Evolutionary conservation across 2,113 vertebrate genomes (phyloP).

Genomic region (Cyprinodon variegatus): DNA sequence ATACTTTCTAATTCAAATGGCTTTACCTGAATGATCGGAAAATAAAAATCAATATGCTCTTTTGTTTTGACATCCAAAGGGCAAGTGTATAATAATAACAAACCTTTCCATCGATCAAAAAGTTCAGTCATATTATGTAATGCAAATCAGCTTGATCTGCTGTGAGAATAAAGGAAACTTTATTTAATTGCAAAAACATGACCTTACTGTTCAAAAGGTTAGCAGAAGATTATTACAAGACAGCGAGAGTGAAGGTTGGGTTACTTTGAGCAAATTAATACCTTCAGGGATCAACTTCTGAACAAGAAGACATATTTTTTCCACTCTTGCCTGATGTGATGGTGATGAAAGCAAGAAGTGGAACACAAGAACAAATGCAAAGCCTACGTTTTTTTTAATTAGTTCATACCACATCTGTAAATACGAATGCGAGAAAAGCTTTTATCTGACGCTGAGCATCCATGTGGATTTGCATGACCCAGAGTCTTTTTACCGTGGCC

Average conservation of each 20-base stretch:
- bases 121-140: slow-evolving; percentile 63
- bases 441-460: slow-evolving; percentile 21
- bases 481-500: slow-evolving; percentile 30
- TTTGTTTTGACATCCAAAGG: slow-evolving; percentile 31
- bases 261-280: slow-evolving; percentile 10
- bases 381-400: slow-evolving; percentile 40
- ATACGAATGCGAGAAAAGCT: slow-evolving; percentile 23
- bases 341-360: slow-evolving; percentile 4
- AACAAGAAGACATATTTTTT: background rate
- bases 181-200: slow-evolving; percentile 53
- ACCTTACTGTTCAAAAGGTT: slow-evolving; percentile 47
- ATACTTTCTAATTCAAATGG: slow-evolving; percentile 60
- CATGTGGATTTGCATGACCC: slow-evolving; percentile 48
- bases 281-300: background rate
- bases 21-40: slow-evolving; percentile 72
- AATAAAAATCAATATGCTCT: slow-evolving; percentile 66
- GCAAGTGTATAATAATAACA: slow-evolving; percentile 48
- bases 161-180: slow-evolving; percentile 29
- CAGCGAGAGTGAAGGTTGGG: slow-evolving; percentile 16
- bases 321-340: background rate
- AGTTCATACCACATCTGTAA: slow-evolving; percentile 35
- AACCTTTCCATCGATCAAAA: slow-evolving; percentile 67
- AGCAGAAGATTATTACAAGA: slow-evolving; percentile 29
- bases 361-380: slow-evolving; percentile 19
- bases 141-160: slow-evolving; percentile 55